Base-by-base conservation (phyloP, 1,140 invertebrate genomes). In the Magallana angulata region DNA sequence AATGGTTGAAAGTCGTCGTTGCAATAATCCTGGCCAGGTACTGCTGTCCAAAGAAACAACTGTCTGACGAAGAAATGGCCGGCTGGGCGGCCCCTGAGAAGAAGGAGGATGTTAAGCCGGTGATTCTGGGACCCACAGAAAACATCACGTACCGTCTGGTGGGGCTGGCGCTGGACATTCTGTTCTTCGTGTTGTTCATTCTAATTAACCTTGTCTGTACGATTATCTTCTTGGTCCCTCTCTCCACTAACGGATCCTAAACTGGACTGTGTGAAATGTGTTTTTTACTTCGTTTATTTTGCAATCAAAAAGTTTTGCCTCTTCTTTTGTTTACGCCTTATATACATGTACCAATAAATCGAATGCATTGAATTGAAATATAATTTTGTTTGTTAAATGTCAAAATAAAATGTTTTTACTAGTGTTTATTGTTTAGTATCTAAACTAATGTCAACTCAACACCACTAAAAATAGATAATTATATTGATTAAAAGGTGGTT, bases 21-120 rank as follows among this genome's bases (percentile, higher is more conserved):
- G 88, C 88, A 1, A 86, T 85, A n/a, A 56, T 89, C 18, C 80
- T 81, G 16, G 86, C 64, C 16, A 82, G 85, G 7, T 84, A 68
- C 57, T 89, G 88, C 18, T 85, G 64, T 62, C 87, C 82, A 8
- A 64, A 62, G 30, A 84, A 84, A 64, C 57, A 84, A 30, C 12
- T 57, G 7, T 58, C 81, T 57, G 81, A 82, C n/a, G 57, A 82
- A 56, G 81, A 82, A 16, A 82, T 58, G 48, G 48, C 81, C 12
- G 81, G 57, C 14, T 57, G 57, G 81, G 57, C 48, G 18, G 81
- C 48, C 0, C 48, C 48, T 11, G 81, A 82, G 57, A 58, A 82
- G 16, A 82, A 82, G 18, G 48, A 16, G 9, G 12, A 82, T 56
- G 57, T 57, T 12, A 24, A 57, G 16, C 81, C 81, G 1, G 81